Percentiles rank a stretch among this genome's conserved stretches.
Conservation (phyloP, 2,888 invertebrate genomes). For the Azorinus chamasolen region DNA sequence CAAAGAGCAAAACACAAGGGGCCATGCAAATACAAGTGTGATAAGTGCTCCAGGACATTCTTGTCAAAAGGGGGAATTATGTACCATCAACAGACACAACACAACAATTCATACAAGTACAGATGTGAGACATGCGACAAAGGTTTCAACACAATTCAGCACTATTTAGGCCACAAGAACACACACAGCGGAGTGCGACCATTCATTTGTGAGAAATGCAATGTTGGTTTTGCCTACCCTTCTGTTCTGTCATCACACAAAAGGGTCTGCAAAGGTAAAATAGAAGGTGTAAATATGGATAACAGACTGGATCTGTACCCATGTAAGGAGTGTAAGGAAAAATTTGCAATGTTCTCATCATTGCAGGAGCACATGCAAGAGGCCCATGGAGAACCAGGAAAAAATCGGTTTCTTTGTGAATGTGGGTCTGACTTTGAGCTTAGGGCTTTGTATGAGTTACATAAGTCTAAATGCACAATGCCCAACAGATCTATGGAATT, state of each 20-base stretch:
- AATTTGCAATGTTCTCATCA: conserved; percentile 38
- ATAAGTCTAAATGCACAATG: conserved; percentile 44
- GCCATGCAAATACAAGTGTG: conserved; percentile 49
- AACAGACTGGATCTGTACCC: conserved; percentile 47
- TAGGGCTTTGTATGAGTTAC: conserved; percentile 41
- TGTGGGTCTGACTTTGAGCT: conserved; percentile 53
- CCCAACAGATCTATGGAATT: conserved; percentile 31
- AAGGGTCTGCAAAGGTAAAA: conserved; percentile 51
- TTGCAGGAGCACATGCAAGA: conserved; percentile 49
- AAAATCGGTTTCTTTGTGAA: conserved; percentile 38
- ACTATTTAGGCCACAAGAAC: conserved; percentile 60
- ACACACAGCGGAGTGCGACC: conserved; percentile 55
- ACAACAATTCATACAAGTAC: conserved; percentile 57
- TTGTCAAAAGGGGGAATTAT: conserved; percentile 61
- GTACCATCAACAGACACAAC: conserved; percentile 58
- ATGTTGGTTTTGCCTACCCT: conserved; percentile 53
- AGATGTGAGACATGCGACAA: conserved; percentile 57
- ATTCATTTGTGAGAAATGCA: conserved; percentile 52
- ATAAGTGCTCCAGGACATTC: conserved; percentile 53
- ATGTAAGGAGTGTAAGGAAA: conserved; percentile 55
- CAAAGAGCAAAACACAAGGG: conserved; percentile 39
- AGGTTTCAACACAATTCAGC: conserved; percentile 58
- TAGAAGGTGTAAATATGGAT: conserved; percentile 19
- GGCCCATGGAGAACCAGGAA: conserved; percentile 18
- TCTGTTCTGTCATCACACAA: conserved; percentile 54